A percentile compares a stretch with the other conserved stretches of the same genome.
Evolutionary conservation across 2,888 invertebrate genomes (phyloP).

Genomic region (Euphydryas editha): DNA sequence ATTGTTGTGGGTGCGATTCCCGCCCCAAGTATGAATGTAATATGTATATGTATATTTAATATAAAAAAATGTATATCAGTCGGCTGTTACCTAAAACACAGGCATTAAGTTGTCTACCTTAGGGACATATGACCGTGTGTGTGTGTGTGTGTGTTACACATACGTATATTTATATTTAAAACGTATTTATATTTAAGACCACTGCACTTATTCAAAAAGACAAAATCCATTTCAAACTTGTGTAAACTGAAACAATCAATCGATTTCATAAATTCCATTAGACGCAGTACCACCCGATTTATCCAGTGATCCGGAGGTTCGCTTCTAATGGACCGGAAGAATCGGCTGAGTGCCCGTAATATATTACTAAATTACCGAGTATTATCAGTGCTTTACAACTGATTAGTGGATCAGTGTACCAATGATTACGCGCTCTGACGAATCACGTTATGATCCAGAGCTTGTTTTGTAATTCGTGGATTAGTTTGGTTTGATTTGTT

Average conservation of each 20-base stretch:
- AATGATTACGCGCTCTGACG: slow-evolving; percentile 6
- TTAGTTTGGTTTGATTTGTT: slow-evolving; percentile 1
- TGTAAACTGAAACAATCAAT: slow-evolving; percentile 25
- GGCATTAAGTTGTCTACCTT: too few species aligned
- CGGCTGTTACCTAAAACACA: too few species aligned
- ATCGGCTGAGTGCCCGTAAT: slow-evolving; percentile 42
- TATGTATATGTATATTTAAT: too few species aligned
- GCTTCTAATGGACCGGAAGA: slow-evolving; percentile 32
- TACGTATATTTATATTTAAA: too few species aligned
- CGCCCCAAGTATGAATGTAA: too few species aligned
- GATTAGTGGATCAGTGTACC: slow-evolving; percentile 12
- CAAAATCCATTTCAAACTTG: background rate
- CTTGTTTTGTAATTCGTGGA: background rate
- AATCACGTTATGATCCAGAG: slow-evolving; percentile 4
- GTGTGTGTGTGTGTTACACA: too few species aligned
- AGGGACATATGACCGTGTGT: too few species aligned
- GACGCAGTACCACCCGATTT: slow-evolving; percentile 23
- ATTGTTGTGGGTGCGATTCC: too few species aligned
- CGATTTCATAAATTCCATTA: slow-evolving; percentile 33
- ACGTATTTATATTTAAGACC: too few species aligned
- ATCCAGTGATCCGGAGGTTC: slow-evolving; percentile 29
- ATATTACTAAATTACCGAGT: slow-evolving; percentile 27
- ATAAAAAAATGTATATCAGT: too few species aligned
- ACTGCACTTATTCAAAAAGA: too few species aligned
- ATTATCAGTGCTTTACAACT: slow-evolving; percentile 14